A percentile compares a stretch with the other conserved stretches of the same genome.
phyloP scores from a whole-genome alignment of 2,888 invertebrate species.

The Andrena bucephala region DNA sequence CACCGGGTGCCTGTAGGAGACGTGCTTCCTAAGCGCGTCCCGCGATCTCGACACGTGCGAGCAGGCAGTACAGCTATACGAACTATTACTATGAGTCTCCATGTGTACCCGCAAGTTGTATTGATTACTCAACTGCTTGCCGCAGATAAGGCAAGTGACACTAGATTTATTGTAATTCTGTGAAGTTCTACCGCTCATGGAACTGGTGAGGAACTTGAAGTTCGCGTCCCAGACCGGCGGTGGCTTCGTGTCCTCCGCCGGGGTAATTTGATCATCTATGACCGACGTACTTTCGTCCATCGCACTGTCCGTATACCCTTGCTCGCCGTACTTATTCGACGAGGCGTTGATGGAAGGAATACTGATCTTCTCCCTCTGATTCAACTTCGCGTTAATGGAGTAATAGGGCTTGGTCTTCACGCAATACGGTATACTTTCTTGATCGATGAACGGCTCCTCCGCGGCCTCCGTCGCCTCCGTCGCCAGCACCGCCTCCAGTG shows the following conservation, averaged over 20 bases:
- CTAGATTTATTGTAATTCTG: slow-evolving; percentile 83
- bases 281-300: slow-evolving; percentile 65
- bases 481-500: slow-evolving; percentile 63
- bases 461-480: slow-evolving; percentile 65
- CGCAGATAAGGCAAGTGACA: slow-evolving; percentile 93
- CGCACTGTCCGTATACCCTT: slow-evolving; percentile 63
- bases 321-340: slow-evolving; percentile 69
- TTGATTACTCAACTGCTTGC: slow-evolving; percentile 95
- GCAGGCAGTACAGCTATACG: slow-evolving; percentile 95
- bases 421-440: slow-evolving; percentile 79
- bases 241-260: slow-evolving; percentile 79
- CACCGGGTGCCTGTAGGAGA: slow-evolving; percentile 93
- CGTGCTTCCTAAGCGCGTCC: slow-evolving; percentile 95
- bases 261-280: slow-evolving; percentile 72
- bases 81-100: slow-evolving; percentile 95
- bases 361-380: slow-evolving; percentile 80
- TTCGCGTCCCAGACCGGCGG: slow-evolving; percentile 77
- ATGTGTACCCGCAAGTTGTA: slow-evolving; percentile 96
- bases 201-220: slow-evolving; percentile 77
- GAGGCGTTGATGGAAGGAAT: slow-evolving; percentile 61
- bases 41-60: slow-evolving; percentile 94
- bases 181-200: slow-evolving; percentile 72
- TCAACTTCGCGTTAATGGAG: slow-evolving; percentile 83
- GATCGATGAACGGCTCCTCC: slow-evolving; percentile 79
- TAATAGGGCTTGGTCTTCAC: slow-evolving; percentile 84